Percentiles rank a stretch among this genome's conserved stretches.
Evolutionary conservation across 1,140 invertebrate species (phyloP).

Genomic region (Pararge aegeria): DNA sequence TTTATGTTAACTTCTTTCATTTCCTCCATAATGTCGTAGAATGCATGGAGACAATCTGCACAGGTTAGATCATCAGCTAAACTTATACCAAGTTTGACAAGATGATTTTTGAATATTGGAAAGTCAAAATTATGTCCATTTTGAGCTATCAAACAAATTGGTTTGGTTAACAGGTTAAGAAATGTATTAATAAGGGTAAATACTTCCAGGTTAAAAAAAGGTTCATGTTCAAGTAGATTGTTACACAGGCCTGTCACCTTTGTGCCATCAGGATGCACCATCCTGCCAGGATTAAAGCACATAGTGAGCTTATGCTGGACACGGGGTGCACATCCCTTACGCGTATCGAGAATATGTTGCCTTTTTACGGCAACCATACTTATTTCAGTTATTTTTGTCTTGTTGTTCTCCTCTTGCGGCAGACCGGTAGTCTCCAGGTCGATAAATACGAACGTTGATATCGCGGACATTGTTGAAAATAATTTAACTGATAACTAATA

Average conservation of each 20-base stretch:
- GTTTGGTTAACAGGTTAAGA: slow-evolving; percentile 74
- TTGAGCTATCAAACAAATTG: slow-evolving; percentile 88
- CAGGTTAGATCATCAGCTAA: slow-evolving; percentile 79
- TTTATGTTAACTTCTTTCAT: slow-evolving; percentile 16
- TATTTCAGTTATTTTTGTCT: slow-evolving; percentile 83
- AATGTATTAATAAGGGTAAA: slow-evolving; percentile 75
- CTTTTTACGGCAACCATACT: slow-evolving; percentile 80
- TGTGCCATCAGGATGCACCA: slow-evolving; percentile 71
- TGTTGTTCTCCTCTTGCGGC: slow-evolving; percentile 65
- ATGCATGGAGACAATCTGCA: slow-evolving; percentile 79
- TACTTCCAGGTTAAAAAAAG: slow-evolving; percentile 79
- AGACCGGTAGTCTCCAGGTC: slow-evolving; percentile 84
- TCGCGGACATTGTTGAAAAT: slow-evolving; percentile 42
- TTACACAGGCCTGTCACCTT: slow-evolving; percentile 84
- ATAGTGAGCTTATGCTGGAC: slow-evolving; percentile 83
- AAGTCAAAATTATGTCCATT: slow-evolving; percentile 90
- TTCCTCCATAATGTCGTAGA: slow-evolving; percentile 59
- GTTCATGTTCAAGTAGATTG: slow-evolving; percentile 81
- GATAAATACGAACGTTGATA: slow-evolving; percentile 82
- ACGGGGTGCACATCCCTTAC: slow-evolving; percentile 73
- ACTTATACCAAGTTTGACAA: slow-evolving; percentile 58
- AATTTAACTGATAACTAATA: not conserved
- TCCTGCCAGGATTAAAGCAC: slow-evolving; percentile 81
- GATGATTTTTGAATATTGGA: slow-evolving; percentile 62
- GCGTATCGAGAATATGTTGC: slow-evolving; percentile 67